phyloP scores from a whole-genome alignment of 2,797 vertebrate genomes.

The Chlorospingus flavigularis region DNA sequence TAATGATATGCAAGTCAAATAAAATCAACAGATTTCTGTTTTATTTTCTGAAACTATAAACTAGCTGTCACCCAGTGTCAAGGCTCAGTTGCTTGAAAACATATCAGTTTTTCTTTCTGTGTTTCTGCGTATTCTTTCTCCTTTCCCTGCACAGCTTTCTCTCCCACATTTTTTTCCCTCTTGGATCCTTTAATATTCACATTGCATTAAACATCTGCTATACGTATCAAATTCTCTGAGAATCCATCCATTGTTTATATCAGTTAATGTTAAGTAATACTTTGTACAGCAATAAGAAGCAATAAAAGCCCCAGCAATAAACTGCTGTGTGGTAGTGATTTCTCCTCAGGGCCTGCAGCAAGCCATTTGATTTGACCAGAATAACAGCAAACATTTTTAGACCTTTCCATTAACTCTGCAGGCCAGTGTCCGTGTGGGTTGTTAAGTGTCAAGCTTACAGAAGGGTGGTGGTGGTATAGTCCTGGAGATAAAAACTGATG shows the following conservation, averaged over 20 bases:
- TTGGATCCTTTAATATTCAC: slow-evolving; percentile 48
- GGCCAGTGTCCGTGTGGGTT: not conserved
- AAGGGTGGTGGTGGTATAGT: not conserved
- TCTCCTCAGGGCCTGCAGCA: slow-evolving; percentile 55
- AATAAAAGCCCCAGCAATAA: slow-evolving; percentile 62
- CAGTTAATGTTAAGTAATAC: slow-evolving; percentile 68
- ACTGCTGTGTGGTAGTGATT: slow-evolving; percentile 51
- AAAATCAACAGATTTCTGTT: slow-evolving; percentile 11
- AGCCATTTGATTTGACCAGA: slow-evolving; percentile 62
- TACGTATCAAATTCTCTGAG: slow-evolving; percentile 47
- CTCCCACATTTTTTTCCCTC: not conserved
- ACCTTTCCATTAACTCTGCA: slow-evolving; percentile 33
- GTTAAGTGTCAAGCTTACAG: not conserved
- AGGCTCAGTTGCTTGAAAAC: slow-evolving; percentile 11
- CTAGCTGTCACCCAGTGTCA: not conserved
- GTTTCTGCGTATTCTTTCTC: not conserved
- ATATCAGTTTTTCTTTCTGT: not conserved
- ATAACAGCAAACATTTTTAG: slow-evolving; percentile 47
- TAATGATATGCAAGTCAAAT: slow-evolving; percentile 14
- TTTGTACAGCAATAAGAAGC: slow-evolving; percentile 55
- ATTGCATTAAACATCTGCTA: slow-evolving; percentile 39
- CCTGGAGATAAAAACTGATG: not conserved
- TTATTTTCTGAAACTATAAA: slow-evolving; percentile 33
- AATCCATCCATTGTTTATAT: slow-evolving; percentile 63
- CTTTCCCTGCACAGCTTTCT: not conserved